Percentiles rank a stretch among this genome's conserved stretches.
phyloP scores from a whole-genome alignment of 2,888 invertebrate species.

The Altica lythri region DNA sequence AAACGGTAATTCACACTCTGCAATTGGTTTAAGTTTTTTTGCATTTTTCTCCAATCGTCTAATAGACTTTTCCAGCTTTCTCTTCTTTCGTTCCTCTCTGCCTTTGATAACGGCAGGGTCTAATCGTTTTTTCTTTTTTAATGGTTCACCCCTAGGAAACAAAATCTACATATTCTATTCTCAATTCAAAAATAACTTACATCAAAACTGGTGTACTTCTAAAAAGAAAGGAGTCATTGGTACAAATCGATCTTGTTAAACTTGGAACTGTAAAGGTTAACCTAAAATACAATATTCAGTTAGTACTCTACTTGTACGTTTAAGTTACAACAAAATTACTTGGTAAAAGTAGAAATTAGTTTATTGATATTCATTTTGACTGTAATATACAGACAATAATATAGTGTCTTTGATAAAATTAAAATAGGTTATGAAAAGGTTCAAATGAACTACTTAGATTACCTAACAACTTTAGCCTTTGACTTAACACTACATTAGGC shows the following conservation, averaged over 20 bases:
- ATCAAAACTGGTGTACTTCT: conserved; percentile 51
- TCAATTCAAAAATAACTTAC: conserved; percentile 46
- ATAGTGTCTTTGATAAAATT: neutral
- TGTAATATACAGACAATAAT: neutral
- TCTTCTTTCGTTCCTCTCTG: conserved; percentile 80
- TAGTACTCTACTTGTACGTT: too few relatives aligned
- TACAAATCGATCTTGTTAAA: conserved; percentile 46
- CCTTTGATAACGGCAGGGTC: conserved; percentile 81
- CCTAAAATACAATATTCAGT: conserved; percentile 22
- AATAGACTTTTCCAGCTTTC: conserved; percentile 86
- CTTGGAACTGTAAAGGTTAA: conserved; percentile 21
- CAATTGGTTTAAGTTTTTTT: conserved; percentile 85
- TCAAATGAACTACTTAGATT: neutral
- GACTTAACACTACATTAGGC: neutral
- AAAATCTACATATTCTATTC: neutral
- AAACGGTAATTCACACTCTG: conserved; percentile 79
- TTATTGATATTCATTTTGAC: conserved; percentile 21
- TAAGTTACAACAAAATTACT: conserved; percentile 8
- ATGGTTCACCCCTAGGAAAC: conserved; percentile 75
- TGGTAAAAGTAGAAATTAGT: conserved; percentile 20
- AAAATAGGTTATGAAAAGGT: too few relatives aligned
- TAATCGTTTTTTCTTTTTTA: conserved; percentile 86
- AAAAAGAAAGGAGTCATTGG: conserved; percentile 50
- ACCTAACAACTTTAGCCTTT: neutral
- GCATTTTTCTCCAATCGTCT: conserved; percentile 78